Conservation (phyloP, 2,113 vertebrate species). For the Myxocyprinus asiaticus region DNA sequence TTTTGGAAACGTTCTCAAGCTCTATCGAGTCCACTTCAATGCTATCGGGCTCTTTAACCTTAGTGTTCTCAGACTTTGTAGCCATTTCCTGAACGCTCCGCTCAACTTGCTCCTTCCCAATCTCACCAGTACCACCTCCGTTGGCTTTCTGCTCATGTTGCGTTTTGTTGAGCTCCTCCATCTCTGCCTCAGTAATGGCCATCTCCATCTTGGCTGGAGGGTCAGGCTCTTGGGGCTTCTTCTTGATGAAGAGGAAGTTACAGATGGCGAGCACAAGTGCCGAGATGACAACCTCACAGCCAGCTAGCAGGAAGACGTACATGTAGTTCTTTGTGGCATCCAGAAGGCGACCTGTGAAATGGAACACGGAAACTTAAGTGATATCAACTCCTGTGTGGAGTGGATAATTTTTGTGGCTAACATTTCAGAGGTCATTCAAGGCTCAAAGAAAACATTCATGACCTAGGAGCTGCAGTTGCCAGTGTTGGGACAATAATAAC, state of each 20-base stretch:
- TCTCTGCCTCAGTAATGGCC: conserved; percentile 75
- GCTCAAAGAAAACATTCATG: neutral
- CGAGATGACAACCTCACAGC: conserved; percentile 82
- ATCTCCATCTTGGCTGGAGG: conserved; percentile 65
- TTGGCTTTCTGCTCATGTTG: conserved; percentile 11
- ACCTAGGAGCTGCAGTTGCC: neutral
- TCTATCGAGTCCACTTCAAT: conserved; percentile 68
- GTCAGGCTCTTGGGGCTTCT: conserved; percentile 60
- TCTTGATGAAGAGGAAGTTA: conserved; percentile 84
- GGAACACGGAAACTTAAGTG: neutral
- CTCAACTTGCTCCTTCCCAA: neutral
- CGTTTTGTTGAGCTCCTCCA: conserved; percentile 72
- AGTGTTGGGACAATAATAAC: neutral
- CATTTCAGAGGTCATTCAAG: neutral
- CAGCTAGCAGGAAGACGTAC: conserved; percentile 89
- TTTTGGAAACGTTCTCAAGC: conserved; percentile 75
- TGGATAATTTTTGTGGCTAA: neutral
- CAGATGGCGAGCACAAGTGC: conserved; percentile 80
- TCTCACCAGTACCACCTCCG: neutral
- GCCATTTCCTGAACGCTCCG: neutral
- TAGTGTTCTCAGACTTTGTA: conserved; percentile 6
- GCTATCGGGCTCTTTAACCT: conserved; percentile 39
- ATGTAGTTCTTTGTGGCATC: conserved; percentile 83
- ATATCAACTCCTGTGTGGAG: neutral
- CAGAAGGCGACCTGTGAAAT: conserved; percentile 81